These are phyloP conservation scores for Alviniconcha strummeri DNA, from an alignment of 2,888 invertebrate species.

Conservation along the genomic window DNA sequence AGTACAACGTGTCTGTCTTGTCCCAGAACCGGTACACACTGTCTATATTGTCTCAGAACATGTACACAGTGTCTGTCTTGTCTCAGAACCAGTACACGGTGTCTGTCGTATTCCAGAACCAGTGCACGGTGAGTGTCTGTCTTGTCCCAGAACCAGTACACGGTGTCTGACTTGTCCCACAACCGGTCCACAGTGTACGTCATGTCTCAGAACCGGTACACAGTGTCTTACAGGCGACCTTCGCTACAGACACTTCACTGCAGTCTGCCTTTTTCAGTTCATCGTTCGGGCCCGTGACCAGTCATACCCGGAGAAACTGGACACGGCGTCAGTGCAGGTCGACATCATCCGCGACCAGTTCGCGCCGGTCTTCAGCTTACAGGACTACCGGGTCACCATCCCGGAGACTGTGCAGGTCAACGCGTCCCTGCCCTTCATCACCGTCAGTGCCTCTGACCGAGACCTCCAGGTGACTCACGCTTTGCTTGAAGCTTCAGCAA, in stretches of 20 bases:
- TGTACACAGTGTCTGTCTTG: too few species aligned
- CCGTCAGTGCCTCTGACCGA: constrained; percentile 48
- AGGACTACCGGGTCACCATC: constrained; percentile 42
- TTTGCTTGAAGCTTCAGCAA: too few species aligned
- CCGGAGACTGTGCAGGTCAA: constrained; percentile 45
- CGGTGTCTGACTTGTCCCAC: too few species aligned
- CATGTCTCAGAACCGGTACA: not conserved
- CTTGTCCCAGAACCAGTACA: too few species aligned
- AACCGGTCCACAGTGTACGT: too few species aligned
- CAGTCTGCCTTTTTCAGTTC: constrained; percentile 36
- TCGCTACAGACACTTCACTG: too few species aligned
- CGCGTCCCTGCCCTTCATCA: constrained; percentile 40
- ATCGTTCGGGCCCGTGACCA: constrained; percentile 50
- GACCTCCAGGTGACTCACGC: constrained; percentile 43
- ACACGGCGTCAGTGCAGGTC: constrained; percentile 52
- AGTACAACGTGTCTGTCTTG: too few species aligned
- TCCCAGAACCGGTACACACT: too few species aligned
- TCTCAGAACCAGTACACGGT: too few species aligned
- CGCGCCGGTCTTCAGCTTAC: constrained; percentile 41
- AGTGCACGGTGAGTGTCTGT: too few species aligned
- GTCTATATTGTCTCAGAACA: too few species aligned
- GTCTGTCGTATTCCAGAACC: too few species aligned
- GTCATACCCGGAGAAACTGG: constrained; percentile 52
- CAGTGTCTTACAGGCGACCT: not conserved
- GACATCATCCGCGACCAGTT: constrained; percentile 49